Base-by-base conservation (phyloP, 2,113 vertebrate genomes). In the Alouatta palliata region DNA sequence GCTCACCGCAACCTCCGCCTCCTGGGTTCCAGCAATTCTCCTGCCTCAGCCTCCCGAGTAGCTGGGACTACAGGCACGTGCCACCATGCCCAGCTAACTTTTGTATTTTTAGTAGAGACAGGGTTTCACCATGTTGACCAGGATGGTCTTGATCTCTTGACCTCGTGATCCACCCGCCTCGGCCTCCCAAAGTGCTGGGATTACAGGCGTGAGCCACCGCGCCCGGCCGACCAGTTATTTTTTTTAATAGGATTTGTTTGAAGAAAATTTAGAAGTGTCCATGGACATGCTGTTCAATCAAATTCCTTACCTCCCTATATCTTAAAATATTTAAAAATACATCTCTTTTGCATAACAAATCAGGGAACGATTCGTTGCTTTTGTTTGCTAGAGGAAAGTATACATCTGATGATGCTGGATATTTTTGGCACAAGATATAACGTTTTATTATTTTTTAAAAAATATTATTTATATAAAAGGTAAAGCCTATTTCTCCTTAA, bases 161-260 rank as follows among this genome's bases (percentile, higher is more conserved):
- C n/a, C n/a, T n/a, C n/a, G n/a, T n/a, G n/a, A n/a, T n/a, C n/a
- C n/a, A n/a, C n/a, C n/a, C n/a, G n/a, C n/a, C n/a, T n/a, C n/a
- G n/a, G n/a, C n/a, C n/a, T n/a, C n/a, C n/a, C n/a, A n/a, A n/a
- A n/a, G n/a, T n/a, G n/a, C n/a, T n/a, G n/a, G n/a, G n/a, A n/a
- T n/a, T n/a, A n/a, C n/a, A n/a, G n/a, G n/a, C n/a, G n/a, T n/a
- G n/a, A n/a, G n/a, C n/a, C n/a, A n/a, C n/a, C n/a, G n/a, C n/a
- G n/a, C n/a, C n/a, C n/a, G n/a, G n/a, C n/a, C n/a, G n/a, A 68
- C 32, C 27, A 93, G 81, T 40, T 61, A 77, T 40, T 52, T 90
- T 80, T 92, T 90, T 70, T 90, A 54, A 45, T 79, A 79, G 43
- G 75, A 95, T 87, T 87, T 81, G 52, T 68, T 25, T 75, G 70